phyloP scores from a whole-genome alignment of 2,113 vertebrate genomes.

The Pao palembangensis region DNA sequence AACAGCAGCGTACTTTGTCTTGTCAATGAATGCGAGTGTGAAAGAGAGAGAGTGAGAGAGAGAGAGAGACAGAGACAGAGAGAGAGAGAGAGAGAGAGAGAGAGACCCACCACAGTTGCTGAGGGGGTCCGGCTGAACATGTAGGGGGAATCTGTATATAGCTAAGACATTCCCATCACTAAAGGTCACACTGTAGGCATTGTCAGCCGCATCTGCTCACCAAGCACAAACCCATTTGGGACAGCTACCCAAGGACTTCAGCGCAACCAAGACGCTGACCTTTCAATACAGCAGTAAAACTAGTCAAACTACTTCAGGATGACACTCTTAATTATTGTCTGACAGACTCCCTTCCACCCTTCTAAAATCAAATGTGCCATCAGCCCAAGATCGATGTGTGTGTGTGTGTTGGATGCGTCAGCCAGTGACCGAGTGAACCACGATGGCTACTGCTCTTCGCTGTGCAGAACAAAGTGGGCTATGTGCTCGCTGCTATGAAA shows the following conservation, averaged over 20 bases:
- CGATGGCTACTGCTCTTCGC: conserved; percentile 58
- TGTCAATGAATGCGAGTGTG: conserved; percentile 3
- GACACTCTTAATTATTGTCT: conserved; percentile 72
- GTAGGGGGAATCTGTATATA: conserved; percentile 45
- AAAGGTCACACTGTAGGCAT: conserved; percentile 70
- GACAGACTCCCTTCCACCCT: conserved; percentile 46
- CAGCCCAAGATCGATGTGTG: conserved; percentile 43
- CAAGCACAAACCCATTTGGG: conserved; percentile 64
- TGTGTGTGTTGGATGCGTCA: conserved; percentile 9
- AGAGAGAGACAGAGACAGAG: too few relatives aligned
- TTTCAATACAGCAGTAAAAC: conserved; percentile 61
- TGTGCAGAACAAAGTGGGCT: conserved; percentile 53
- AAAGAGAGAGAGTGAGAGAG: background rate
- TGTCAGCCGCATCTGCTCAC: conserved; percentile 69
- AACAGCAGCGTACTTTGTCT: conserved; percentile 30
- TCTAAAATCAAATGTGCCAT: conserved; percentile 52
- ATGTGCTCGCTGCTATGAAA: conserved; percentile 61
- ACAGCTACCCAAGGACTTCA: conserved; percentile 69
- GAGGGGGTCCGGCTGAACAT: conserved; percentile 35
- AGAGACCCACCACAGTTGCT: conserved; percentile 25
- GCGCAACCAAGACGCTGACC: conserved; percentile 65
- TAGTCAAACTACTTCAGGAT: conserved; percentile 62
- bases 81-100: conserved; percentile 4
- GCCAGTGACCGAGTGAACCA: conserved; percentile 45
- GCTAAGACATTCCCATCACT: conserved; percentile 61